These are phyloP conservation scores for Moxostoma hubbsi DNA, from an alignment of 2,797 vertebrate species.

Conservation along the genomic window DNA sequence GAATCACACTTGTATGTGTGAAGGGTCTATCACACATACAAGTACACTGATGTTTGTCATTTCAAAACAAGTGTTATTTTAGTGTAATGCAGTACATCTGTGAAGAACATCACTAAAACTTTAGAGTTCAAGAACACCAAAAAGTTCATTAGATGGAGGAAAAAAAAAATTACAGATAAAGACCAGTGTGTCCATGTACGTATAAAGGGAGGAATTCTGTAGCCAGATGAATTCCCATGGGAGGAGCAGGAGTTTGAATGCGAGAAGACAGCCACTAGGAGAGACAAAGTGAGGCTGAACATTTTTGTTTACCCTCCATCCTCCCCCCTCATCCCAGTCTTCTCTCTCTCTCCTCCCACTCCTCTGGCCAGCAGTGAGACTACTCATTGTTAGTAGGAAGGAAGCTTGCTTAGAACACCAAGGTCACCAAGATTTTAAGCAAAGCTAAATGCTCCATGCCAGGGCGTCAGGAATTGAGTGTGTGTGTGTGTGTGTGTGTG, in stretches of 20 bases:
- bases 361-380: slow-evolving; percentile 48
- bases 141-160: not conserved
- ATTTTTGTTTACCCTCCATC: slow-evolving; percentile 52
- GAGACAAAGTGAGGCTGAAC: slow-evolving; percentile 38
- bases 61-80: not conserved
- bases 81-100: not conserved
- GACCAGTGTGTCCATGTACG: slow-evolving; percentile 2
- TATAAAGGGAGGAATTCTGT: slow-evolving; percentile 10
- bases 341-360: slow-evolving; percentile 51
- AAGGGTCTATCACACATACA: not conserved
- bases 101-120: not conserved
- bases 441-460: slow-evolving; percentile 35
- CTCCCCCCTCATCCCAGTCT: slow-evolving; percentile 39
- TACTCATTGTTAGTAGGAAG: slow-evolving; percentile 43
- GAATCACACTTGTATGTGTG: no score
- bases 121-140: slow-evolving; percentile 19
- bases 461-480: slow-evolving; percentile 41
- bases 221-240: slow-evolving; percentile 39
- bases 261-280: slow-evolving; percentile 39
- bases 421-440: slow-evolving; percentile 31
- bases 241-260: slow-evolving; percentile 26
- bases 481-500: no score
- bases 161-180: slow-evolving; percentile 20
- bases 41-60: not conserved
- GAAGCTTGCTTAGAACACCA: slow-evolving; percentile 54